Evolutionary conservation across 1,140 invertebrate species (phyloP).

Genomic region (Procambarus clarkii): DNA sequence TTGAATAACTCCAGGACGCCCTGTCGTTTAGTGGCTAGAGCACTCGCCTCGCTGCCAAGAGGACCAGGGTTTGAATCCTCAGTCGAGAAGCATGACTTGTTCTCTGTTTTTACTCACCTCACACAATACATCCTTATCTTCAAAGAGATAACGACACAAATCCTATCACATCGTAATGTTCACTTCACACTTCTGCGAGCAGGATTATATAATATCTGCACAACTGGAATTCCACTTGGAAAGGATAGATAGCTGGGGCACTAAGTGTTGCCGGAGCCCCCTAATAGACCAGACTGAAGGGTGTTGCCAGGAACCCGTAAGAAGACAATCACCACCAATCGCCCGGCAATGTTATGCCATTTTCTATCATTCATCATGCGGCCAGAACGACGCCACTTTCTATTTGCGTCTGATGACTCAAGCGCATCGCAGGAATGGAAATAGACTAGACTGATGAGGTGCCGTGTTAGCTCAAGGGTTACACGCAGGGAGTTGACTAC

Average conservation of each 20-base stretch:
- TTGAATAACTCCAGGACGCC: too few species aligned
- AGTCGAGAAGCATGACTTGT: too few species aligned
- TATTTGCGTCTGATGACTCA: neutral
- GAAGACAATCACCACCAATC: neutral
- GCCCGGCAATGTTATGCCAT: neutral
- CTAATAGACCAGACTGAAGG: neutral
- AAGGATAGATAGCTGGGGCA: too few species aligned
- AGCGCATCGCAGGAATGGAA: neutral
- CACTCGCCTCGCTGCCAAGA: too few species aligned
- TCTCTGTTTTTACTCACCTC: neutral
- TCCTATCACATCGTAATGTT: neutral
- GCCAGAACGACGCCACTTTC: neutral
- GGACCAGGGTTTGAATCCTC: too few species aligned
- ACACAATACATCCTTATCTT: neutral
- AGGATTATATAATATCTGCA: too few species aligned
- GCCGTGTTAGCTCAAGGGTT: neutral
- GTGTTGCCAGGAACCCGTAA: neutral
- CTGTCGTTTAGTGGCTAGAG: too few species aligned
- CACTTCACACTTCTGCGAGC: neutral
- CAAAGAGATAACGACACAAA: neutral
- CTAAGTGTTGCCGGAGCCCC: neutral
- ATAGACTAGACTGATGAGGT: neutral
- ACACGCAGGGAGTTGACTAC: too few species aligned
- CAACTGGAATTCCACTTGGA: too few species aligned
- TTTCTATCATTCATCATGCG: neutral